Evolutionary conservation across 1,140 invertebrate species (phyloP), one percentile per base, ranked within the genome.

Genomic region (Scaptomyza graminum): DNA sequence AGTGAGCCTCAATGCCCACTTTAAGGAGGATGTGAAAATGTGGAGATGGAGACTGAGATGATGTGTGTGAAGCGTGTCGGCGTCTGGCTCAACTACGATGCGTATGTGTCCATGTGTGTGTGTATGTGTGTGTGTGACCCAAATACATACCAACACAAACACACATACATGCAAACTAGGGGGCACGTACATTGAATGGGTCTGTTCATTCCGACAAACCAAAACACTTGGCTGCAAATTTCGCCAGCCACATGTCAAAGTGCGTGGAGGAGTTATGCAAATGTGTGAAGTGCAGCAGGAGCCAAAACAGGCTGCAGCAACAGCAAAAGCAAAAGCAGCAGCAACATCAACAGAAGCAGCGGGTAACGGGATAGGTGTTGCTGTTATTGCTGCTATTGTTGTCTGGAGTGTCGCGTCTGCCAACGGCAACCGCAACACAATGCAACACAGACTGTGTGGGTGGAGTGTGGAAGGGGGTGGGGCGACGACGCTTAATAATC

Each of bases 231-330:
- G 41, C 66, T 62, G 66, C 72, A 47, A 75, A 62, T 60, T 63
- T 74, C 62, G 63, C 57, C 78, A 75, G 82, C 74, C 76, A 67
- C 82, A 82, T 85, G 83, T 85, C 82, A 85, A 85, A 85, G 82
- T 85, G 82, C 82, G 82, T 85, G 74, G 66, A 74, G 75, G 78
- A 87, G 82, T 85, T 85, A 87, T 85, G 82, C 82, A 85, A 85
- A 88, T 85, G 78, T 67, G 74, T 66, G 67, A 78, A 75, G 70
- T 74, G 77, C 71, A 74, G 50, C n/a, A 25, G 66, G 60, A 67
- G 47, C 25, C 37, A 50, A 37, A 60, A 43, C 12, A 39, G 22
- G 78, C 56, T 25, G 34, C 28, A 28, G n/a, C 74, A 60, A 64
- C 54, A 57, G 61, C 54, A 41, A n/a, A n/a, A n/a, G n/a, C n/a